Conservation (phyloP, 2,797 vertebrate species). For the Pseudochirops cupreus region DNA sequence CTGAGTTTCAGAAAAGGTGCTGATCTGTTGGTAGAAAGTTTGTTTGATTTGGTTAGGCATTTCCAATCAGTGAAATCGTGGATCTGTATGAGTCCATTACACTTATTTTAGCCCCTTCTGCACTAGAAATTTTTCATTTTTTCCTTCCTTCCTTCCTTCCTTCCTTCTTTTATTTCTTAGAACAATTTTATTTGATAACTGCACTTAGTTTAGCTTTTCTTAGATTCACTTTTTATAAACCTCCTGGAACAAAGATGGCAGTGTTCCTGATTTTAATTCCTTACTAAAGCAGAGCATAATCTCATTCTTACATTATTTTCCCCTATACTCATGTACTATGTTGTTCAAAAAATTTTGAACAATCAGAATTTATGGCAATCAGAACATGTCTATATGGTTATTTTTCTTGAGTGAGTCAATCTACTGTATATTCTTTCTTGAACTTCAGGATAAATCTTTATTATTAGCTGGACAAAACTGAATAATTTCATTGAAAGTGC, state of each 20-base stretch:
- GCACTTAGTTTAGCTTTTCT: constrained; percentile 25
- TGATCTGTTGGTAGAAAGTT: neutral
- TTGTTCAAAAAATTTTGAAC: neutral
- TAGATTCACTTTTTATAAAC: neutral
- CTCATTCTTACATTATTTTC: neutral
- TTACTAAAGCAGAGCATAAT: neutral
- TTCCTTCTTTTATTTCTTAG: neutral
- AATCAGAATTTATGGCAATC: no score
- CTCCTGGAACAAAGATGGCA: neutral
- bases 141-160: neutral
- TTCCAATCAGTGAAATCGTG: neutral
- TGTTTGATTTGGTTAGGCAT: neutral
- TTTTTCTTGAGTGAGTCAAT: neutral
- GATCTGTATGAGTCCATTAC: neutral
- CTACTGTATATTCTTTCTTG: neutral
- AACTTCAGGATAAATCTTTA: neutral
- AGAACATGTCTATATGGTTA: constrained; percentile 12
- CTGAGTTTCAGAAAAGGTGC: neutral
- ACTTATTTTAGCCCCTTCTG: neutral
- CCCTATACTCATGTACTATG: neutral
- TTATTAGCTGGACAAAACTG: constrained; percentile 10
- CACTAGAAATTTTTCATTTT: neutral
- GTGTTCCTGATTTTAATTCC: neutral
- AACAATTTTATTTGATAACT: constrained; percentile 24
- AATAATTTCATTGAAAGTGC: neutral